Conservation (phyloP, 2,888 invertebrate genomes). For the Drosophila suboccidentalis region DNA sequence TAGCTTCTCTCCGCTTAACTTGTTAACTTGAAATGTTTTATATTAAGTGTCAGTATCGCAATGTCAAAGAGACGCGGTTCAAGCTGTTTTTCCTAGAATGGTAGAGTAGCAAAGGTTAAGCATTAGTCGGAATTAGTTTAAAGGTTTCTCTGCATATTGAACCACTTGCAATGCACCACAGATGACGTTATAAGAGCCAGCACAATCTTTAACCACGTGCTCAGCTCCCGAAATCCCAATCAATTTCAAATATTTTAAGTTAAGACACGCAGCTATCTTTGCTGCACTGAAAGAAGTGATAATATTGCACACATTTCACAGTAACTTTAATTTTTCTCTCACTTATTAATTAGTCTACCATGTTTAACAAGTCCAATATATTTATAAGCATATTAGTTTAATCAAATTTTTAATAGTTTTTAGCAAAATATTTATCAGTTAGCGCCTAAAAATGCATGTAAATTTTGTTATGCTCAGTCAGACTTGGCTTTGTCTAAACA, state of each 20-base stretch:
- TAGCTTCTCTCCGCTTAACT: slow-evolving; percentile 37
- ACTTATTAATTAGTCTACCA: too few relatives aligned
- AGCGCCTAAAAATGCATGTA: too few relatives aligned
- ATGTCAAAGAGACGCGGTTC: slow-evolving; percentile 83
- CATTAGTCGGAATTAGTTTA: slow-evolving; percentile 32
- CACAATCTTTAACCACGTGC: slow-evolving; percentile 50
- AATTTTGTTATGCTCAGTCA: too few relatives aligned
- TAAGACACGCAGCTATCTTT: slow-evolving; percentile 24
- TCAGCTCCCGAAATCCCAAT: slow-evolving; percentile 15
- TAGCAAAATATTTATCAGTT: too few relatives aligned
- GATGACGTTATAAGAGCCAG: not conserved
- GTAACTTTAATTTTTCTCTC: too few relatives aligned
- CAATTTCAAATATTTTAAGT: slow-evolving; percentile 7
- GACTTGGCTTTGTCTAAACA: not conserved
- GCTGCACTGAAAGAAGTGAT: slow-evolving; percentile 13
- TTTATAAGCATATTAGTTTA: too few relatives aligned
- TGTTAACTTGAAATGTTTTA: slow-evolving; percentile 66
- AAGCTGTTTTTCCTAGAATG: slow-evolving; percentile 83
- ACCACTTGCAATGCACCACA: slow-evolving; percentile 58
- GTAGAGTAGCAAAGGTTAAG: slow-evolving; percentile 36
- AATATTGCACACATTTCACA: not conserved
- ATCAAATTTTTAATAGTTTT: too few relatives aligned
- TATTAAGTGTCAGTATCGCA: slow-evolving; percentile 83
- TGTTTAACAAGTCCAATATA: too few relatives aligned
- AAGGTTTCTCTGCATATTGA: slow-evolving; percentile 17